Base-by-base conservation (phyloP, 2,797 vertebrate species). In the Sebastiscus tertius region DNA sequence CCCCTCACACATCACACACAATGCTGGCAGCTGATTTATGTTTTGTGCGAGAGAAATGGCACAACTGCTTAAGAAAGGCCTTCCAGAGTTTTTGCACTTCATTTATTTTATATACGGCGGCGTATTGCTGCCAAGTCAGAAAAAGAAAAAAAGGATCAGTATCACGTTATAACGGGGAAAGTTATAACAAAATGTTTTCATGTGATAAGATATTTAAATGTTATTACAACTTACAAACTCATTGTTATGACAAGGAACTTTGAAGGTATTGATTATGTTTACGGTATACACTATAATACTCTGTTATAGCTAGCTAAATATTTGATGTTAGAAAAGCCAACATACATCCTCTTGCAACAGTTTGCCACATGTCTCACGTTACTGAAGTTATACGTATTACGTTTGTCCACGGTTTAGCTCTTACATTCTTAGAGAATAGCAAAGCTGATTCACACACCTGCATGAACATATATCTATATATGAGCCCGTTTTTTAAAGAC, bases 1-100 rank as follows among this genome's bases (percentile, higher is more conserved):
- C 86, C 87, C 65, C 56, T 65, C 26, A 58, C 75, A 74, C 80
- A 79, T 82, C 75, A 82, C 75, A 81, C 79, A 84, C 46, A 79
- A 72, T 61, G 55, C 49, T 75, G 56, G 67, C 67, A 75, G 79
- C 75, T 79, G 79, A 88, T 80, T 75, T 83, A 75, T 78, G 64
- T 79, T 67, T 46, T 2, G 14, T 60, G 26, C 0, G 14, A 60
- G 59, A 68, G 36, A 84, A 81, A 87, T 56, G 39, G 68, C 33
- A 52, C 20, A 74, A 79, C 8, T 77, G 31, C 58, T 86, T 80
- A 74, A 70, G 49, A 80, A 73, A 83, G 52, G 42, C 65, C 64
- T 64, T 78, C n/a, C 33, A 63, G 61, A 68, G 49, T 65, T 78
- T 39, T 52, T 72, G 36, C 49, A 60, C 33, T 82, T 55, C 49